Conservation (phyloP, 2,113 vertebrate genomes). For the Takifugu flavidus region DNA sequence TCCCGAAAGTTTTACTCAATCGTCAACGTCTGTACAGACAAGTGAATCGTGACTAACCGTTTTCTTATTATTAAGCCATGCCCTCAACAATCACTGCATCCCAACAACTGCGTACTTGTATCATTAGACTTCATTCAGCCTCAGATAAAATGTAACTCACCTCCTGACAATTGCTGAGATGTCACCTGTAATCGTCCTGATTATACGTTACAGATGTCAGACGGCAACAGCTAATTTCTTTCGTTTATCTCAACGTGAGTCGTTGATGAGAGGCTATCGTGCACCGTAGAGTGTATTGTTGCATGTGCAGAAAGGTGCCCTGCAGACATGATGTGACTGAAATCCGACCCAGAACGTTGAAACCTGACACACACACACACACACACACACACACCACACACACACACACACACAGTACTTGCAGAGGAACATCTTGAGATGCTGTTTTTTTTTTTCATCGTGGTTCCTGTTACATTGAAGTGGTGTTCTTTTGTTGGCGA, state of each 20-base stretch:
- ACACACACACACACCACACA: too few species aligned
- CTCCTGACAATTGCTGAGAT: not conserved
- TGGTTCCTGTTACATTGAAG: constrained; percentile 40
- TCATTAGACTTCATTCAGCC: not conserved
- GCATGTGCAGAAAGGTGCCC: not conserved
- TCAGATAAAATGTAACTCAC: not conserved
- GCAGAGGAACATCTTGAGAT: too few species aligned
- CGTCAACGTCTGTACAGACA: too few species aligned
- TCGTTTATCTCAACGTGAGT: constrained; percentile 6
- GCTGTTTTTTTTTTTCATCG: constrained; percentile 15
- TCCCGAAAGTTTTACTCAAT: too few species aligned
- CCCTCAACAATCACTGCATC: constrained; percentile 1
- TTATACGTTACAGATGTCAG: constrained; percentile 9
- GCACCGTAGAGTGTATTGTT: constrained; percentile 4
- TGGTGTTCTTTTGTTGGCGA: constrained; percentile 51
- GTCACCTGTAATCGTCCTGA: not conserved
- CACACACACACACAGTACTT: too few species aligned
- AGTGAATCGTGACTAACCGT: too few species aligned
- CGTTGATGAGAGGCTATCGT: not conserved
- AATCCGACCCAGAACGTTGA: too few species aligned
- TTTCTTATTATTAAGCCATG: not conserved
- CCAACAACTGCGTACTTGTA: not conserved
- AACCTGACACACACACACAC: too few species aligned
- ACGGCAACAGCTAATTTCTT: constrained; percentile 29
- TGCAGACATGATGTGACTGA: not conserved